phyloP scores from a whole-genome alignment of 2,113 vertebrate genomes.

The Ophthalmolycus amberensis region DNA sequence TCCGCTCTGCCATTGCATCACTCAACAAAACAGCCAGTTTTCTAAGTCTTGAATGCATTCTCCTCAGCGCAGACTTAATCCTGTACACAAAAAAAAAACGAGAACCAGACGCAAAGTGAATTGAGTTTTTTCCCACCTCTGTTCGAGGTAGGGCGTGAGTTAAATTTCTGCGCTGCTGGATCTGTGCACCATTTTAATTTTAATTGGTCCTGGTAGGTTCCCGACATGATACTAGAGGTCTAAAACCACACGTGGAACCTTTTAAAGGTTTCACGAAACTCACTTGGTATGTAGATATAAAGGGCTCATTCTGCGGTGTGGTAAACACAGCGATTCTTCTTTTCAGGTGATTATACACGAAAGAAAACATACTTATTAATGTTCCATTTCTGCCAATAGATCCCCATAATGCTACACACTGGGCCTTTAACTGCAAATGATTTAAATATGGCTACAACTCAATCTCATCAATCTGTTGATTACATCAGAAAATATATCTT shows the following conservation, averaged over 20 bases:
- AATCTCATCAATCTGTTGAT: background rate
- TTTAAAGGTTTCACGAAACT: background rate
- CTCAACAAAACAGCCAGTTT: background rate
- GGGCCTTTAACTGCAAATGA: background rate
- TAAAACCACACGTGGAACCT: background rate
- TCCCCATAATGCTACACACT: background rate
- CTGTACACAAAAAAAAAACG: background rate
- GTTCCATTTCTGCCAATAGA: background rate
- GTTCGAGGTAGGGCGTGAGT: background rate
- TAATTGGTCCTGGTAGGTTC: background rate
- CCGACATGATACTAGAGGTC: background rate
- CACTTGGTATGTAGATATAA: background rate
- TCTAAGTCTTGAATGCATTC: background rate
- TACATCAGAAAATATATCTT: background rate
- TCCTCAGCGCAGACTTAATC: background rate
- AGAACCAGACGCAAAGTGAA: background rate
- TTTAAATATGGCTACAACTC: background rate
- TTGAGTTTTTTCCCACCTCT: background rate
- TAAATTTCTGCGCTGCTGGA: background rate
- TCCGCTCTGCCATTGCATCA: background rate
- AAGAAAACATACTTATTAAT: background rate
- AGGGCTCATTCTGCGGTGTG: background rate
- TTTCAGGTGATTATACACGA: background rate
- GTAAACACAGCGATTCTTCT: background rate
- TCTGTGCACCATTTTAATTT: background rate